Evolutionary conservation across 53 echinoderm and acorn worm genomes (phyloP).

Genomic region (Hippasteria phrygiana): DNA sequence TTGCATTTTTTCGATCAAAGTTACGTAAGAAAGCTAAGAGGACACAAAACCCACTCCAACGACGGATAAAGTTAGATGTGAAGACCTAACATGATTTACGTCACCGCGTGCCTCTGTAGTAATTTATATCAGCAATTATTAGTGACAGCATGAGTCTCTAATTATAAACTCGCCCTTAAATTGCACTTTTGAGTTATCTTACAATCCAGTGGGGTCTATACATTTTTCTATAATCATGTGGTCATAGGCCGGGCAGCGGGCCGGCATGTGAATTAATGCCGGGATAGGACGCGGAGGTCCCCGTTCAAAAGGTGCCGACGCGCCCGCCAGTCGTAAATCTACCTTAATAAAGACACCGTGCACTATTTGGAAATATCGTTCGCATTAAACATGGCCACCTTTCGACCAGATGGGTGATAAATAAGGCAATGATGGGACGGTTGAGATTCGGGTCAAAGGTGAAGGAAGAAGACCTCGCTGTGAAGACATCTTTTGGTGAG

Average conservation of each 20-base stretch:
- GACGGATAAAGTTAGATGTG: not conserved
- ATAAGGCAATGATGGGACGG: conserved; percentile 7
- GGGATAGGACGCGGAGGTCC: conserved; percentile 12
- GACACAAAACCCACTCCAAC: too few species aligned
- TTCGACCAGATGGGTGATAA: conserved; percentile 63
- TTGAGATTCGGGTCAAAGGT: conserved; percentile 11
- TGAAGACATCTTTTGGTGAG: too few species aligned
- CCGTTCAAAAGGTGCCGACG: conserved; percentile 56
- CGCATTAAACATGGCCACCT: conserved; percentile 15
- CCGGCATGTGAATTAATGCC: conserved; percentile 31
- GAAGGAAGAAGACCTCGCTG: conserved; percentile 11
- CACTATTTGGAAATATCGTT: conserved; percentile 21
- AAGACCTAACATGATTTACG: not conserved
- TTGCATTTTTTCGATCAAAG: too few species aligned
- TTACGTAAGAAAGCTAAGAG: too few species aligned
- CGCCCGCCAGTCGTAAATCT: conserved; percentile 51
- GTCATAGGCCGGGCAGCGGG: not conserved
- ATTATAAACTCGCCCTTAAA: conserved; percentile 16
- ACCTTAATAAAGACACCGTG: not conserved
- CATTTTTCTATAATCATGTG: not conserved
- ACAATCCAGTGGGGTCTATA: not conserved
- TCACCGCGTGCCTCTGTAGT: not conserved
- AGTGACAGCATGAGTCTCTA: conserved; percentile 9
- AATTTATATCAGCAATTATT: conserved; percentile 1
- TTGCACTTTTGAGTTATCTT: conserved; percentile 17